Evolutionary conservation across 2,888 invertebrate species (phyloP).

Genomic region (Clanis bilineata): DNA sequence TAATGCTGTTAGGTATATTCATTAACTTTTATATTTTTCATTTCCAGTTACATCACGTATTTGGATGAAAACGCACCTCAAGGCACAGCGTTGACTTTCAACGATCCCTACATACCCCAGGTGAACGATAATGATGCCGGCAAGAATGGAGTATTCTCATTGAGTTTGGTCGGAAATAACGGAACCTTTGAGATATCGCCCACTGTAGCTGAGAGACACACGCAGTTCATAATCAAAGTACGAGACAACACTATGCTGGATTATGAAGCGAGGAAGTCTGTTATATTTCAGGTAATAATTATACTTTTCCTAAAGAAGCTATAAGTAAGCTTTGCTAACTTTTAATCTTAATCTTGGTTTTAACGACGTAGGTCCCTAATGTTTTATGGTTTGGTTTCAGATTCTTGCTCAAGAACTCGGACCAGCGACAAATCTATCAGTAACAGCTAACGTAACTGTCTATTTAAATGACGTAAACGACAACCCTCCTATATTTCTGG

Average conservation of each 20-base stretch:
- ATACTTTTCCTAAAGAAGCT: no score
- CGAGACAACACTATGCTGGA: constrained; percentile 91
- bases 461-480: constrained; percentile 94
- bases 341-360: no score
- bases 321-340: background rate
- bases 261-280: constrained; percentile 89
- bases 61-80: constrained; percentile 91
- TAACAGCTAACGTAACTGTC: constrained; percentile 88
- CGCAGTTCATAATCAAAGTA: constrained; percentile 91
- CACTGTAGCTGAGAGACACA: constrained; percentile 89
- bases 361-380: no score
- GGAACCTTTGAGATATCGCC: constrained; percentile 95
- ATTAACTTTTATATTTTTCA: background rate
- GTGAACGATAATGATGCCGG: constrained; percentile 90
- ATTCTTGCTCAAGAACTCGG: constrained; percentile 91
- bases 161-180: constrained; percentile 89
- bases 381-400: constrained; percentile 78
- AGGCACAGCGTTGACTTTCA: constrained; percentile 88
- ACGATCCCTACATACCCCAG: constrained; percentile 86
- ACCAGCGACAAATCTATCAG: constrained; percentile 88
- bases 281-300: constrained; percentile 88
- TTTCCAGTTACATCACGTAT: constrained; percentile 86
- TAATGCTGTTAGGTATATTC: background rate
- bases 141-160: constrained; percentile 91
- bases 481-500: constrained; percentile 90